phyloP scores from a whole-genome alignment of 1,140 invertebrate genomes.

The Cyclina sinensis region DNA sequence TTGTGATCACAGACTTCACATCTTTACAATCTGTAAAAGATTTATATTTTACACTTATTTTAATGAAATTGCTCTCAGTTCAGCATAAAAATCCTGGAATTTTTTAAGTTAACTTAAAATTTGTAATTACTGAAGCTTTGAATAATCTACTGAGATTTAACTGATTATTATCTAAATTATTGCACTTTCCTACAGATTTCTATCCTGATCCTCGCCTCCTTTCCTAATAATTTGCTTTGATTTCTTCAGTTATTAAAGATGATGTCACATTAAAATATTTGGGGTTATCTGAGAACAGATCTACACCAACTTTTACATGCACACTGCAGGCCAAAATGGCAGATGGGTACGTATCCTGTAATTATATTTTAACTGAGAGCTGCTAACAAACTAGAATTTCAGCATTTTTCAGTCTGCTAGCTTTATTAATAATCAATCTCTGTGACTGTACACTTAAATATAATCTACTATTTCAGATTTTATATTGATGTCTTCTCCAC shows the following conservation, averaged over 20 bases:
- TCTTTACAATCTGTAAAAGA: background rate
- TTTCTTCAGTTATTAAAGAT: slow-evolving; percentile 4
- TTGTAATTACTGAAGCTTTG: background rate
- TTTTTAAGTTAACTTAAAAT: background rate
- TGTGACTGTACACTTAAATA: too few species aligned
- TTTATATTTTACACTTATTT: background rate
- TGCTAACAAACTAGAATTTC: background rate
- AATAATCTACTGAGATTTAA: background rate
- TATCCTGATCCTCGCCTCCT: background rate
- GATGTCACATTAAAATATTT: slow-evolving; percentile 24
- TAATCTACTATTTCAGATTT: too few species aligned
- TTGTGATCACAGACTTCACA: slow-evolving; percentile 24
- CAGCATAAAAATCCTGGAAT: slow-evolving; percentile 23
- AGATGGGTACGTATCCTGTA: background rate
- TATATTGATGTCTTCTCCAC: too few species aligned
- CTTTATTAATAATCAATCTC: too few species aligned
- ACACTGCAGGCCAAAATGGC: background rate
- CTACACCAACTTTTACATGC: slow-evolving; percentile 9
- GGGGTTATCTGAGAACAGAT: slow-evolving; percentile 36
- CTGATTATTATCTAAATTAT: too few species aligned
- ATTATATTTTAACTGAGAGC: slow-evolving; percentile 37
- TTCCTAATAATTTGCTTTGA: background rate
- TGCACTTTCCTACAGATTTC: too few species aligned
- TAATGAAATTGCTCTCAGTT: slow-evolving; percentile 45
- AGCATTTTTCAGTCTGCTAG: background rate